Base-by-base conservation (phyloP, 2,113 vertebrate genomes). In the Dasyornis broadbenti region DNA sequence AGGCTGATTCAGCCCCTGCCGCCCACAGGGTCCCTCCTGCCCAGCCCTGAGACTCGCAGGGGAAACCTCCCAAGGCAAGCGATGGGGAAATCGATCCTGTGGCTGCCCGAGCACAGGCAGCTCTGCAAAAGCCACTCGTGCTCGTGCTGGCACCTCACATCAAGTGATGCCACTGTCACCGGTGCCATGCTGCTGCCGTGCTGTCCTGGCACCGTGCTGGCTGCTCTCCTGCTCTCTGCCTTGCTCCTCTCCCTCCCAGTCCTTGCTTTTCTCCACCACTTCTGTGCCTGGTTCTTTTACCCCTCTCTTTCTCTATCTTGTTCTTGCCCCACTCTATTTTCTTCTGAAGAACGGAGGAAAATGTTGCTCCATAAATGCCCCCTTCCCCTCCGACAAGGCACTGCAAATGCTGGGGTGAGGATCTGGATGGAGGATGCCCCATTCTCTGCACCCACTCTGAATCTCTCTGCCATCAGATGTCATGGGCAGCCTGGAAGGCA, bases 131-230 rank as follows among this genome's bases (percentile, higher is more conserved):
- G 24, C n/a, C 66, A 40, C 5, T 0, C 0, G 3, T 56, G 31
- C 28, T 44, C 0, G 0, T 1, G 5, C 44, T 59, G 75, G 47
- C 33, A 23, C 24, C 35, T 60, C 13, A 8, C 13, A 24, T 5
- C 6, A 0, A 47, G 45, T 0, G 40, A 17, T 39, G 39, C 33
- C 53, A 13, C 44, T 8, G 2, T 15, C 31, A 19, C 30, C 59
- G 12, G 45, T 7, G 49, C 44, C n/a, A 3, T 1, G 27, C 40
- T 27, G 44, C 59, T 12, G 4, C 12, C 0, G 0, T 4, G 22
- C 75, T 70, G 66, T 69, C 60, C 66, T 9, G 13, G 47, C 44
- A 0, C 60, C 0, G 9, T 18, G 60, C 65, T 68, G 35, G 33
- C 79, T 4, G 5, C 37, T 20, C 23, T 70, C 52, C 53, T 2